Evolutionary conservation across 1,140 invertebrate species (phyloP).

Genomic region (Holotrichia oblita): DNA sequence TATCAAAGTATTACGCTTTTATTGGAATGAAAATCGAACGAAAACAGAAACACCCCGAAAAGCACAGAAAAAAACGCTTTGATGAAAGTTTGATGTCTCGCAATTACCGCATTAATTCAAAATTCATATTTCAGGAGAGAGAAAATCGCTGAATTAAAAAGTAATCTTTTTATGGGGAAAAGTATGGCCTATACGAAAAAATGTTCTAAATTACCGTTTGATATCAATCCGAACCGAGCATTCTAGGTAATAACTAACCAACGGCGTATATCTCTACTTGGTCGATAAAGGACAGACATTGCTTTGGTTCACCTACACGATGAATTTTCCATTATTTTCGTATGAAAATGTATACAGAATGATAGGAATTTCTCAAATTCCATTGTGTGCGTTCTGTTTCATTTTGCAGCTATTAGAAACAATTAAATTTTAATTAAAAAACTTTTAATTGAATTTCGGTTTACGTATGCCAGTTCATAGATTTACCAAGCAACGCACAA

Average conservation of each 20-base stretch:
- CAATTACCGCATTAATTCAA: not conserved
- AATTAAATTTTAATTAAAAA: slow-evolving; percentile 30
- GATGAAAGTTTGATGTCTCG: slow-evolving; percentile 5
- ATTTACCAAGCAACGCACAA: not conserved
- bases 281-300: slow-evolving; percentile 47
- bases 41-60: not conserved
- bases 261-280: slow-evolving; percentile 48
- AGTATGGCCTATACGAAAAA: slow-evolving; percentile 40
- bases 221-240: slow-evolving; percentile 46
- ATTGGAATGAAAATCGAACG: not conserved
- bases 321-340: slow-evolving; percentile 1
- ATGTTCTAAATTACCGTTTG: slow-evolving; percentile 50
- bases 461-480: not conserved
- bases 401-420: not conserved
- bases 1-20: not conserved
- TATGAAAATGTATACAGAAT: not conserved
- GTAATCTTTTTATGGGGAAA: slow-evolving; percentile 3
- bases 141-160: slow-evolving; percentile 23
- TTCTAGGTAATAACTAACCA: slow-evolving; percentile 55
- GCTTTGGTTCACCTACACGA: not conserved
- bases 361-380: not conserved
- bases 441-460: slow-evolving; percentile 2
- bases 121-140: slow-evolving; percentile 17
- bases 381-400: not conserved
- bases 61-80: not conserved